Evolutionary conservation across 2,113 vertebrate species (phyloP), one percentile per base, ranked within the genome.

Genomic region (Capra hircus): DNA sequence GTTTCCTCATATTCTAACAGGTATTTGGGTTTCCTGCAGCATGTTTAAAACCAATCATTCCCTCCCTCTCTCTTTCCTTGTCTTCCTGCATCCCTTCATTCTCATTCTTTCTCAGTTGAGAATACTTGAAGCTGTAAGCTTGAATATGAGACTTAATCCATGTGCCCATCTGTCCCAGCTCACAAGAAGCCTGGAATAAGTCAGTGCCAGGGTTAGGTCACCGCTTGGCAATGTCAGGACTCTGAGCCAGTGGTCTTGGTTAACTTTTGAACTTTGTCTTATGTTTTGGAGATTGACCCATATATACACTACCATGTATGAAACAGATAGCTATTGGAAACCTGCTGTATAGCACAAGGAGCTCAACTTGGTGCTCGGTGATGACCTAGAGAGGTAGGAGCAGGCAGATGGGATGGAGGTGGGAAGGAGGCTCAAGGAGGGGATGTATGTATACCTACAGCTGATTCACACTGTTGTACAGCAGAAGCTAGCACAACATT

Each of bases 91-190:
- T 6, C 40, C 23, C 57, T 81, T 50, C 16, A 16, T 9, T 43
- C 50, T 81, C 23, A 5, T 43, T 53, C 50, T 48, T 3, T 90
- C 3, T 52, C 43, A 40, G 40, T 21, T 59, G 23, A 30, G 17
- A 62, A 40, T 45, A 6, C 8, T 6, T 28, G 36, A 6, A 21
- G 7, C 62, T 74, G 1, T 11, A 28, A 50, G 43, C 7, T 90
- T n/a, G 15, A 33, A 15, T 45, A 23, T 30, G 7, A 9, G 27
- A 14, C 14, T 13, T 3, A 8, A 53, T 36, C 33, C 74, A 15
- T 0, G n/a, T 2, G 60, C n/a, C 27, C 1, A 0, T 52, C 8
- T 6, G 25, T 10, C 15, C 30, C 27, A 36, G 60, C 28, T 33
- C 25, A 62, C 9, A 45, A 62, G 88, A 81, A 74, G 36, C 15